A percentile compares a stretch with the other conserved stretches of the same genome.
Evolutionary conservation across 2,888 invertebrate genomes (phyloP).

Genomic region (Theristus sp.): DNA sequence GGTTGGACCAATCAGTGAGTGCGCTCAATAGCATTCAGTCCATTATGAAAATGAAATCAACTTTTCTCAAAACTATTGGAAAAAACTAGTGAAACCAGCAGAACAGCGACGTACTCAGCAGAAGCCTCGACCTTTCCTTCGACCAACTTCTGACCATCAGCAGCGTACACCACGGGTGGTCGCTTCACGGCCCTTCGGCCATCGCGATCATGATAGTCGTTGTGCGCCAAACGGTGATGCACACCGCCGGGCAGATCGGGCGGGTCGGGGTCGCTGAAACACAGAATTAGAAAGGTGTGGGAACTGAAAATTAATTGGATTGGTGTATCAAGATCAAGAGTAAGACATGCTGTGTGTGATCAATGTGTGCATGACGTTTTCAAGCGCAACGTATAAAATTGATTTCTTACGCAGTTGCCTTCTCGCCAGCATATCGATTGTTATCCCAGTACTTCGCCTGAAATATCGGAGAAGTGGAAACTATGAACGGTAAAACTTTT

Average conservation of each 20-base stretch:
- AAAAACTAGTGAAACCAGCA: too few relatives aligned
- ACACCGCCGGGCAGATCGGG: slow-evolving; percentile 64
- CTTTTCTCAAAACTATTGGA: too few relatives aligned
- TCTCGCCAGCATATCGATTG: background rate
- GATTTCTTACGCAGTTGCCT: background rate
- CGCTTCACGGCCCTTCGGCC: slow-evolving; percentile 54
- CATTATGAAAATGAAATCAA: too few relatives aligned
- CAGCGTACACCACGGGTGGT: slow-evolving; percentile 33
- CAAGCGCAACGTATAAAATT: background rate
- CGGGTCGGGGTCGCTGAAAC: slow-evolving; percentile 50
- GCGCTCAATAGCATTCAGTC: too few relatives aligned
- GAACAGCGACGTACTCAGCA: too few relatives aligned
- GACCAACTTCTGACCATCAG: too few relatives aligned
- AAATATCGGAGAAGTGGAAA: too few relatives aligned
- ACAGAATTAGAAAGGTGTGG: too few relatives aligned
- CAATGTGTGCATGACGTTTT: background rate
- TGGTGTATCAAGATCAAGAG: too few relatives aligned
- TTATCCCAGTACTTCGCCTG: background rate
- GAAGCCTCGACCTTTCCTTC: too few relatives aligned
- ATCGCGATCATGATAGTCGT: slow-evolving; percentile 64
- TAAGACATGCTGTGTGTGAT: background rate
- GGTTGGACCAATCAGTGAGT: background rate
- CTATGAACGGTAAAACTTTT: too few relatives aligned
- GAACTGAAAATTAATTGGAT: too few relatives aligned
- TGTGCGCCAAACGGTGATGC: slow-evolving; percentile 51